Percentiles rank a stretch among this genome's conserved stretches.
These are phyloP conservation scores for Enteromius fasciolatus DNA, from an alignment of 2,797 vertebrate species.

Conservation along the genomic window DNA sequence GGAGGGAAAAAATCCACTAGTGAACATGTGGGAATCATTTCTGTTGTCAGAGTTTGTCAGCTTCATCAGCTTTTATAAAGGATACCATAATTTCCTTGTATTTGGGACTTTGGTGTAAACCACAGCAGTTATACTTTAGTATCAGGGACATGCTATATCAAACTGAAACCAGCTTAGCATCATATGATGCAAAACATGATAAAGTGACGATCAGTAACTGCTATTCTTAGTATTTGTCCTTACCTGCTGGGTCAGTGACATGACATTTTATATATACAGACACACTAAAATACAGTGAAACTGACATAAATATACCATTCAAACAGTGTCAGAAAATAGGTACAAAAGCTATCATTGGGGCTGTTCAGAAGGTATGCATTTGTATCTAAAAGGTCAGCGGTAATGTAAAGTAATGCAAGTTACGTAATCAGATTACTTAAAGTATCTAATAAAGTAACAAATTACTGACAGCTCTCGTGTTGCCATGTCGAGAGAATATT, in stretches of 20 bases:
- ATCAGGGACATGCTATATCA: neutral
- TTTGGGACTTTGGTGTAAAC: constrained; percentile 13
- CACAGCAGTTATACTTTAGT: neutral
- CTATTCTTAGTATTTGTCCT: neutral
- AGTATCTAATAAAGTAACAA: too few relatives aligned
- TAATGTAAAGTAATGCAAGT: constrained; percentile 72
- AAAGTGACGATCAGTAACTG: neutral
- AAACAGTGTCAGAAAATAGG: neutral
- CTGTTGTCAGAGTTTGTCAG: constrained; percentile 11
- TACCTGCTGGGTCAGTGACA: neutral
- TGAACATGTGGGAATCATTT: constrained; percentile 55
- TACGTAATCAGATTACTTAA: neutral
- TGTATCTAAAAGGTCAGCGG: neutral
- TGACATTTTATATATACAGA: neutral
- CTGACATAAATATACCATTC: too few relatives aligned
- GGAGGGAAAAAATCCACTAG: constrained; percentile 41
- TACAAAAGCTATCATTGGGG: neutral
- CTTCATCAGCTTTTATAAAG: constrained; percentile 9
- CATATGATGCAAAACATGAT: neutral
- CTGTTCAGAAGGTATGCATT: neutral
- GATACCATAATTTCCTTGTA: constrained; percentile 19
- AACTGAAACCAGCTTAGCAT: neutral
- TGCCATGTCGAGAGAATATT: neutral
- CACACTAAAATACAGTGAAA: neutral
- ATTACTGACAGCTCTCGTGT: neutral